Conservation (phyloP, 2,888 invertebrate species). For the Philhelius pedissequus region DNA sequence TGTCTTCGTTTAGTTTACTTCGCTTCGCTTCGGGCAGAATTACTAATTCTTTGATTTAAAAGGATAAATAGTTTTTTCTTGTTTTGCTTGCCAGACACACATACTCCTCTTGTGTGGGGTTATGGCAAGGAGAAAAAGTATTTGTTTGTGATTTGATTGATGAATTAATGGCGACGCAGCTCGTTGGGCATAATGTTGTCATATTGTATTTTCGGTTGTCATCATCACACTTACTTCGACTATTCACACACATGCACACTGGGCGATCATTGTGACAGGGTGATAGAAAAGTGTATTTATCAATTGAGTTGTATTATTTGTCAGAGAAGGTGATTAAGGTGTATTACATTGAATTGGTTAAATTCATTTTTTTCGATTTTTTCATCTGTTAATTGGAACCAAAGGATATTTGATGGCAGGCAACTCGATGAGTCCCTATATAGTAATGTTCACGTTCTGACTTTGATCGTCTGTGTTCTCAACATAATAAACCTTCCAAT, state of each 20-base stretch:
- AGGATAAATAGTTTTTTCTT: slow-evolving; percentile 14
- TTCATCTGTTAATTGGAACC: too few species aligned
- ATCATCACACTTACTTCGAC: slow-evolving; percentile 2
- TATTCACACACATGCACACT: not conserved
- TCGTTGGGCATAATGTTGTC: slow-evolving; percentile 51
- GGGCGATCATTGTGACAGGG: not conserved
- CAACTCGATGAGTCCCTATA: too few species aligned
- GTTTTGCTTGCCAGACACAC: too few species aligned
- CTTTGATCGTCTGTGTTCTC: too few species aligned
- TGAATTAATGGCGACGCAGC: slow-evolving; percentile 43
- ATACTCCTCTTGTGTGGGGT: too few species aligned
- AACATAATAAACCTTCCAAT: too few species aligned
- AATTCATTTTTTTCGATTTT: too few species aligned
- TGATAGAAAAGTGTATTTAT: not conserved
- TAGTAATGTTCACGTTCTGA: too few species aligned
- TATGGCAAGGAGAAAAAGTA: not conserved
- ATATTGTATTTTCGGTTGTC: slow-evolving; percentile 20
- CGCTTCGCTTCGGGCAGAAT: slow-evolving; percentile 17
- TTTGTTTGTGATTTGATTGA: slow-evolving; percentile 46
- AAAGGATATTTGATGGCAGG: too few species aligned
- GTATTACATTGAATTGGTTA: too few species aligned
- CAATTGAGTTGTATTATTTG: not conserved
- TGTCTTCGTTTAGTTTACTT: slow-evolving; percentile 35
- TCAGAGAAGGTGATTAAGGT: not conserved
- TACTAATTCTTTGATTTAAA: slow-evolving; percentile 57